phyloP scores from a whole-genome alignment of 2,113 vertebrate genomes.

The Panurus biarmicus region DNA sequence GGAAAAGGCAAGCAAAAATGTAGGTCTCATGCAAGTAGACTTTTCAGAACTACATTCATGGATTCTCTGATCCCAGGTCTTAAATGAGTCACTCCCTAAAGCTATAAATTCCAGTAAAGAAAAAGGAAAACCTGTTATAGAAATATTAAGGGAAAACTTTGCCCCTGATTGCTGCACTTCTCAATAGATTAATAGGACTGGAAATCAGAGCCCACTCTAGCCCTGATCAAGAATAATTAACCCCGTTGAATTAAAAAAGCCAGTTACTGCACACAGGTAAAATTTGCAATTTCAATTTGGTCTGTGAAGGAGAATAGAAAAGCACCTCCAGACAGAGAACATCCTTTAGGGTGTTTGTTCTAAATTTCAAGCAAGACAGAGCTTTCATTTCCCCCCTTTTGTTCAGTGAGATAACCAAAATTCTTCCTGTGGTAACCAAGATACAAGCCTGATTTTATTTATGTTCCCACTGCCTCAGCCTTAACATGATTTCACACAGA shows the following conservation, averaged over 20 bases:
- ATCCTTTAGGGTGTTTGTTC: background rate
- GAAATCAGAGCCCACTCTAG: background rate
- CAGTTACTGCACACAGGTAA: background rate
- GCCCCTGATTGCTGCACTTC: background rate
- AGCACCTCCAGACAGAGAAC: background rate
- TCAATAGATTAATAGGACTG: background rate
- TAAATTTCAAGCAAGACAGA: background rate
- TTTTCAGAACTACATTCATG: background rate
- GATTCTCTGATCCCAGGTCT: background rate
- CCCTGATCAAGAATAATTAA: background rate
- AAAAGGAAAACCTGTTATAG: background rate
- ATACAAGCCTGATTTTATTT: conserved; percentile 40
- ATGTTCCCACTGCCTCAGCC: background rate
- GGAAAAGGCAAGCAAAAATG: background rate
- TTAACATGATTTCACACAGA: conserved; percentile 13
- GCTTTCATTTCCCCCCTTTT: background rate
- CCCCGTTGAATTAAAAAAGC: background rate
- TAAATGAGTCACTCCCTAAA: background rate
- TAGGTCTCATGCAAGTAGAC: background rate
- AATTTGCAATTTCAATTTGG: background rate
- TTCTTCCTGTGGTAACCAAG: conserved; percentile 26
- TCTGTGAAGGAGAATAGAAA: background rate
- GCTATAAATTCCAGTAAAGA: background rate
- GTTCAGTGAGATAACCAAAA: background rate
- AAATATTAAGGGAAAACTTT: background rate